Percentiles rank a stretch among this genome's conserved stretches.
These are phyloP conservation scores for Orussus abietinus DNA, from an alignment of 1,140 invertebrate genomes.

Conservation along the genomic window DNA sequence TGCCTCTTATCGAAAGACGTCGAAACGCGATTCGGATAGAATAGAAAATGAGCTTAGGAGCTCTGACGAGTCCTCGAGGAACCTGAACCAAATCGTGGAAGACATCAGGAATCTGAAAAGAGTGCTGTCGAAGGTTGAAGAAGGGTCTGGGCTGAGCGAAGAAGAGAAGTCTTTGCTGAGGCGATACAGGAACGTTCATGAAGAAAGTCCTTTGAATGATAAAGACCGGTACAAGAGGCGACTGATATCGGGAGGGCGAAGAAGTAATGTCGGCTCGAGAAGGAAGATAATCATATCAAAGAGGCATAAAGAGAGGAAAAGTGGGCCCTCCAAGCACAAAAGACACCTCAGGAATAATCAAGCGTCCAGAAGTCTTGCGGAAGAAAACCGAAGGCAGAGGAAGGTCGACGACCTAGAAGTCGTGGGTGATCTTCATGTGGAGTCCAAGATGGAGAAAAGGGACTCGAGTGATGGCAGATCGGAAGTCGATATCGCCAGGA, in stretches of 20 bases:
- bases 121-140: no score
- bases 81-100: neutral
- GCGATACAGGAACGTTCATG: no score
- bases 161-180: no score
- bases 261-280: neutral
- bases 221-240: neutral
- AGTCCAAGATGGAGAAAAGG: slow-evolving; percentile 11
- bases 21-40: no score
- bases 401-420: neutral
- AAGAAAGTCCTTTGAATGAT: neutral
- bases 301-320: slow-evolving; percentile 5
- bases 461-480: neutral
- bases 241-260: slow-evolving; percentile 1
- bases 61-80: neutral
- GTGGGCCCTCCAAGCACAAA: neutral
- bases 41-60: no score
- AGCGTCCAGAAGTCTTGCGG: neutral
- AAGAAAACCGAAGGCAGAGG: slow-evolving; percentile 2
- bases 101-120: neutral
- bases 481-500: neutral
- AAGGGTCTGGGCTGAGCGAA: no score
- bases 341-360: neutral
- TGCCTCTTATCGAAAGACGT: no score
- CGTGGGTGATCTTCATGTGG: neutral
- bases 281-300: slow-evolving; percentile 6